Percentiles rank a stretch among this genome's conserved stretches.
Conservation (phyloP, 2,888 invertebrate genomes). For the Adelphocoris suturalis region DNA sequence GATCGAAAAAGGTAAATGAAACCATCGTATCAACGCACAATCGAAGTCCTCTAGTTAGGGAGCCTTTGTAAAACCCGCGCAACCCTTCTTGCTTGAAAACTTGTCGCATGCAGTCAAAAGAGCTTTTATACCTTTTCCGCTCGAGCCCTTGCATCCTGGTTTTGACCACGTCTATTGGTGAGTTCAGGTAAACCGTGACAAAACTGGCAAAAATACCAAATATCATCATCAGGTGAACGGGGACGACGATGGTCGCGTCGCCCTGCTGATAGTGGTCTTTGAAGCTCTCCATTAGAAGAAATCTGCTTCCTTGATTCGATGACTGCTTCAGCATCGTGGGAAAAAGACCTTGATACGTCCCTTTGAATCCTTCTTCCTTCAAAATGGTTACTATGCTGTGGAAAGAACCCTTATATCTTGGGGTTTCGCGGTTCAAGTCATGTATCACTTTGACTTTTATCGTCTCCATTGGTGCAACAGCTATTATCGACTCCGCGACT, state of each 20-base stretch:
- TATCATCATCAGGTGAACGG: conserved; percentile 89
- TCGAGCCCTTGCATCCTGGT: conserved; percentile 95
- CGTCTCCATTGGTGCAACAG: conserved; percentile 99
- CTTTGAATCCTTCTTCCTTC: conserved; percentile 87
- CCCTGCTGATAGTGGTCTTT: conserved; percentile 94
- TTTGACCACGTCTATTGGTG: conserved; percentile 98
- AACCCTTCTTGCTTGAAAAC: conserved; percentile 97
- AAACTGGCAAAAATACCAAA: conserved; percentile 98
- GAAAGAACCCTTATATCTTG: conserved; percentile 93
- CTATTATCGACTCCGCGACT: conserved; percentile 95
- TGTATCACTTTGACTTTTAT: conserved; percentile 99
- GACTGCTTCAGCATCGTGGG: conserved; percentile 99
- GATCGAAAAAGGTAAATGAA: conserved; percentile 99
- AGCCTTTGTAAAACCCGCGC: conserved; percentile 98
- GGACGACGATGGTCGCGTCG: conserved; percentile 89
- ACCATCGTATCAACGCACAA: conserved; percentile 99
- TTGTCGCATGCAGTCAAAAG: conserved; percentile 92
- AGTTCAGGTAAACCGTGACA: conserved; percentile 98
- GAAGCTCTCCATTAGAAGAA: conserved; percentile 97
- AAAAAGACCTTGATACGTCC: conserved; percentile 95
- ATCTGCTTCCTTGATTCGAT: conserved; percentile 98
- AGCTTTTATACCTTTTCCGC: conserved; percentile 95
- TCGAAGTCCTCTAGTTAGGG: conserved; percentile 94
- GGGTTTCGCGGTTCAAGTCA: conserved; percentile 94
- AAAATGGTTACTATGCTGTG: conserved; percentile 95